A percentile compares a stretch with the other conserved stretches of the same genome.
Conservation (phyloP, 2,888 invertebrate species). For the Hybos culiciformis region DNA sequence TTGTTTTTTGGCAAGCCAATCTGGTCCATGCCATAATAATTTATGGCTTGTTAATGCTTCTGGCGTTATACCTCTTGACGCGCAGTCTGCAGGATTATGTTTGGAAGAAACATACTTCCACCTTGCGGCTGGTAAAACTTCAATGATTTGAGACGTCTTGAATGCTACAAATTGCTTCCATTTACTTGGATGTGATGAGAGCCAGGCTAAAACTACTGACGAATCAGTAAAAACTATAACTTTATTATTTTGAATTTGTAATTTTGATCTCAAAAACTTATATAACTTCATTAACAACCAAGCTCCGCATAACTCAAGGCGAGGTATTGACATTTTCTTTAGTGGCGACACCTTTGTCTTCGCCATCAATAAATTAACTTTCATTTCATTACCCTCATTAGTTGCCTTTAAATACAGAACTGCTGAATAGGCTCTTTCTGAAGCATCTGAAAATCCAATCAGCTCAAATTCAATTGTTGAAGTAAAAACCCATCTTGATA, state of each 20-base stretch:
- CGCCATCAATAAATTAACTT: too few species aligned
- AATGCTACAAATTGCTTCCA: slow-evolving; percentile 18
- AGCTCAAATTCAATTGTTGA: background rate
- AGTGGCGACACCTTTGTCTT: too few species aligned
- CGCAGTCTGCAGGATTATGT: too few species aligned
- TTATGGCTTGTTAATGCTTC: background rate
- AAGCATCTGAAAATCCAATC: background rate
- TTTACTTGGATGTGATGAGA: slow-evolving; percentile 10
- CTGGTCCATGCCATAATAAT: background rate
- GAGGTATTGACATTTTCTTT: too few species aligned
- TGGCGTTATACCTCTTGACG: background rate
- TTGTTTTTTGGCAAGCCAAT: background rate
- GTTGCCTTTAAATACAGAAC: background rate
- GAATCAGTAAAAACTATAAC: slow-evolving; percentile 11
- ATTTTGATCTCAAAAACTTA: background rate
- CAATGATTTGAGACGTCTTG: too few species aligned
- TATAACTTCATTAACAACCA: too few species aligned
- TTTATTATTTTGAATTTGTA: background rate
- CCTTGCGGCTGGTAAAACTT: too few species aligned
- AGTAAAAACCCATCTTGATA: background rate
- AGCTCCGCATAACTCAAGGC: too few species aligned
- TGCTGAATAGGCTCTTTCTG: background rate
- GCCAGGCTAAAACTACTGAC: slow-evolving; percentile 14
- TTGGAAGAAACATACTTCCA: too few species aligned
- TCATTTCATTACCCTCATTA: background rate